Evolutionary conservation across 1,140 invertebrate species (phyloP), one percentile per base, ranked within the genome.

Genomic region (Philopotamus ludificatus): DNA sequence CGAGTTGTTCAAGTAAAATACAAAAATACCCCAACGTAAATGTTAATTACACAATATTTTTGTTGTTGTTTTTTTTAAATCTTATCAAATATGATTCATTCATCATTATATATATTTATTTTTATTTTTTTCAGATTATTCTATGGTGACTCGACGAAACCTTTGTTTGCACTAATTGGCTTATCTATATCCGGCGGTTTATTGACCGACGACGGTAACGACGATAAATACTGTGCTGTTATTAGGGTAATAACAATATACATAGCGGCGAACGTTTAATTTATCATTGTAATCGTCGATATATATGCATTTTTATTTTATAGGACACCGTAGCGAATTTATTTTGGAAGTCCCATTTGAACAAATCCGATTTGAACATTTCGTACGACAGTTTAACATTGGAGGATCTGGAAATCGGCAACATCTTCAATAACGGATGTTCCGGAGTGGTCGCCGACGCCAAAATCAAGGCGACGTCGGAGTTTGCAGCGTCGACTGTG

Each of bases 401-500:
- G 16, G 77, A 85, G 20, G 79, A 87, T 72, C 83, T 93, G 62
- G 80, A 85, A 55, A 79, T 93, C 63, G 90, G 89, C 1, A 80
- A 84, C 20, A 76, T 84, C 0, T 87, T 95, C 67, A 89, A 87
- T 7, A 92, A 94, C 77, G 92, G 92, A 21, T 89, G 89, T 74
- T 91, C 87, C 70, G 92, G 89, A 41, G 90, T 88, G 28, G 90
- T 95, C 3, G 92, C 93, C 74, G 83, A 87, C 21, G 89, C 89
- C 41, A 81, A 77, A 68, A 76, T 81, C 62, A 84, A 80, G 22
- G 34, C 60, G 28, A 1, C 10, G 20, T 25, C 28, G 18, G 28
- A 62, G n/a, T 1, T 20, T 15, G 21, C 26, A 10, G 41, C 44
- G 41, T 7, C 7, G 12, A 16, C 21, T 16, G 21, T 26, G 22